Base-by-base conservation (phyloP, 2,888 invertebrate genomes). In the Pachymerium ferrugineum region DNA sequence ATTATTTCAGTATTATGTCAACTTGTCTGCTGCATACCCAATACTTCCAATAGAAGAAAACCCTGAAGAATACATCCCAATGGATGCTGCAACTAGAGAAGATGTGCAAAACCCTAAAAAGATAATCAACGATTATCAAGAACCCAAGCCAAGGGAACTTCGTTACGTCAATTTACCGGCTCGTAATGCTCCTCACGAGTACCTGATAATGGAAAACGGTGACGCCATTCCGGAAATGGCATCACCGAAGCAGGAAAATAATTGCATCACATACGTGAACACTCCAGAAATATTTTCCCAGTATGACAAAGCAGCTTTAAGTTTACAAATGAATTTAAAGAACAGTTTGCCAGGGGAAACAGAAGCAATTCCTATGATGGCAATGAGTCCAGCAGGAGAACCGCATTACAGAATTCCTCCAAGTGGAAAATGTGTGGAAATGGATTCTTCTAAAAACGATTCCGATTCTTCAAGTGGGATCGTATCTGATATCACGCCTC, bases 381-480 rank as follows among this genome's bases (percentile, higher is more conserved):
- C 35, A 16, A 2, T 72, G 10, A 72, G 25, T 22, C 38, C 72
- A 6, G 28, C 19, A 2, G 72, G 30, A 3, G 72, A 72, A 5
- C 72, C 72, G 38, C 72, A 72, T 28, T 72, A 72, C 28, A 3
- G 72, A 25, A 72, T 72, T 25, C 72, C 72, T 1, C 72, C 47
- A 1, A 42, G 72, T 25, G 72, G 72, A 16, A 72, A 72, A 38
- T 31, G 31, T 35, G 70, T 70, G 8, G 73, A 62, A 16, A 25
- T 38, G 28, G 31, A 68, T 19, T 30, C 33, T 28, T 70, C 31
- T n/a, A 28, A 69, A n/a, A 68, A 14, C 22, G 33, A 68, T 19
- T 68, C 68, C 10, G 70, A 73, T 70, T 28, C 72, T 2, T 72
- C 72, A 0, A 72, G 72, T 38, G 72, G 72, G 12, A 72, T 72